These are phyloP conservation scores for Cryptophagus acutangulus DNA, from an alignment of 2,888 invertebrate species.

Conservation along the genomic window DNA sequence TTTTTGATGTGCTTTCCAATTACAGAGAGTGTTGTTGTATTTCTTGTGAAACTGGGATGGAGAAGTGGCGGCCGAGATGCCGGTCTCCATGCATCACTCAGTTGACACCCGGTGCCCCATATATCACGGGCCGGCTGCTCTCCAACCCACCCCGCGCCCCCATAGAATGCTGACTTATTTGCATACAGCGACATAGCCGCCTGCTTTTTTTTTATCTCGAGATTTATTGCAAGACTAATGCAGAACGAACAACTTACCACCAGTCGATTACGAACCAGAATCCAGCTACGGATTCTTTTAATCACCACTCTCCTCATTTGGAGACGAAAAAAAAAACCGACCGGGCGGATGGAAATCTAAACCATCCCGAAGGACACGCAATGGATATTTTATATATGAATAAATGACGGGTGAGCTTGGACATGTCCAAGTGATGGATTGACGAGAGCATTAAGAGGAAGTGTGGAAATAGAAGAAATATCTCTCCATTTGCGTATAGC, in stretches of 20 bases:
- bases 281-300: too few relatives aligned
- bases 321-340: too few relatives aligned
- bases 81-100: conserved; percentile 50
- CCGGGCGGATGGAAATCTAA: too few relatives aligned
- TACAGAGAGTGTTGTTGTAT: conserved; percentile 32
- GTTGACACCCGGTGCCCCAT: conserved; percentile 52
- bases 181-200: conserved; percentile 47
- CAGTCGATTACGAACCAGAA: conserved; percentile 1
- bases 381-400: too few relatives aligned
- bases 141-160: conserved; percentile 16
- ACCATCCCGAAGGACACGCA: too few relatives aligned
- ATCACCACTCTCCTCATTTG: too few relatives aligned
- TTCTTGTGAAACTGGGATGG: conserved; percentile 24
- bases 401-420: too few relatives aligned
- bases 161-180: conserved; percentile 40
- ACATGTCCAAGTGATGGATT: conserved; percentile 38
- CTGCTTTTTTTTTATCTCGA: conserved; percentile 40
- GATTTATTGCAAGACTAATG: conserved; percentile 50
- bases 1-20: conserved; percentile 30
- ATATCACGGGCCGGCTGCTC: conserved; percentile 46
- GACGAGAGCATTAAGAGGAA: conserved; percentile 36
- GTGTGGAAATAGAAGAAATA: conserved; percentile 41
- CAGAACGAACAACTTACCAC: conserved; percentile 29
- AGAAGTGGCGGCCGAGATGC: conserved; percentile 27
- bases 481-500: conserved; percentile 45